Evolutionary conservation across 2,797 vertebrate genomes (phyloP), one percentile per base, ranked within the genome.

Genomic region (Gila robusta): DNA sequence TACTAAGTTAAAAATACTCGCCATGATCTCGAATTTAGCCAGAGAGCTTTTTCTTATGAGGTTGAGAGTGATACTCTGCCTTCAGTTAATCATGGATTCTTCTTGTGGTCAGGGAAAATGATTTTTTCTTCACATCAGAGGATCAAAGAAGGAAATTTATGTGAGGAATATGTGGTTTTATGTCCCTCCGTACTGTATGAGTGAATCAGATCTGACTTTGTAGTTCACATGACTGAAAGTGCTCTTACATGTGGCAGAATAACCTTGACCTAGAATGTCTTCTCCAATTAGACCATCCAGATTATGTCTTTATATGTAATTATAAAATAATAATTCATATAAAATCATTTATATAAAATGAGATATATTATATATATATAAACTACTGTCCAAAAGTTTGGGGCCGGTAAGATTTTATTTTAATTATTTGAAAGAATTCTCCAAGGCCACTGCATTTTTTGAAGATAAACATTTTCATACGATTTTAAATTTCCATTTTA

Each of bases 41-140:
- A 64, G 74, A 84, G 44, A 41, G 41, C 41, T 23, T 66, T 87
- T 59, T 52, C 52, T 84, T 82, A 73, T 41, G 41, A 59, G 52
- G 2, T 39, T n/a, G 28, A 2, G 47, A 4, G 47, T 84, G 77
- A 79, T 87, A 81, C 78, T 86, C 82, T 23, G 71, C 21, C 66
- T 62, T 16, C 17, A 79, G 67, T 70, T 81, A 76, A 28, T 88
- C 79, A 86, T 74, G 77, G 74, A 78, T 82, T 87, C 49, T 81
- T 67, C 28, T 28, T 56, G 66, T 39, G 17, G 78, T 72, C 37
- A 5, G 81, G 41, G 69, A 49, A 77, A 86, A 73, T 41, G 14
- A 28, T 66, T 32, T 17, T 52, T 71, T 77, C 35, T 47, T 66
- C 5, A 49, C 72, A 69, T 54, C 28, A 81, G 64, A 86, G 49